Evolutionary conservation across 2,888 invertebrate genomes (phyloP), one percentile per base, ranked within the genome.

Genomic region (Drosophila stalkeri): DNA sequence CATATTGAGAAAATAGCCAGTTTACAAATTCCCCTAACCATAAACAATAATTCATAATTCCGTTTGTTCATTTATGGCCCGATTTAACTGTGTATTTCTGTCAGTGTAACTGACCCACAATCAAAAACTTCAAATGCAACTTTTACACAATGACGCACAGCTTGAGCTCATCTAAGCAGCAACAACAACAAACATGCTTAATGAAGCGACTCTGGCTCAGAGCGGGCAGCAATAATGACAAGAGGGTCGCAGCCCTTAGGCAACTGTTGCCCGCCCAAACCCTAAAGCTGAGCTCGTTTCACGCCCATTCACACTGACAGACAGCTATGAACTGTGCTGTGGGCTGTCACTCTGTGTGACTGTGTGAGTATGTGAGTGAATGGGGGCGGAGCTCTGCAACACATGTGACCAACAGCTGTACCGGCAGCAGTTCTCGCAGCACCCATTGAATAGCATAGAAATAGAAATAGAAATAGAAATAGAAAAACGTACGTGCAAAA

Each of bases 401-500:
- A 89, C 69, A 84, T 89, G 89, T 82, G 87, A 65, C 82, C 81
- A 88, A 72, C 72, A 77, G 69, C 69, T 65, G 59, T 47, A 66
- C 44, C 59, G 62, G 39, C 61, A 65, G 56, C 31, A 63, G 47
- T 23, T 57, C 64, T 49, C 31, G 31, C 49, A 49, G 31, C 49
- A 12, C 54, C 74, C 77, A 87, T 85, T 82, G 83, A 85, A 84
- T 84, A 85, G 73, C 76, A 86, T 82, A 69, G 80, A 87, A 85
- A 82, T 69, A 71, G 80, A 87, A 85, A 82, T 69, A 71, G 81
- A 71, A 74, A 87, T 80, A 71, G 80, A 85, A 85, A 80, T 64
- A 81, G 86, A 75, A 77, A 82, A 80, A 87, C 76, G 84, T 88
- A 88, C 90, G 90, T 88, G 89, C 88, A 81, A 83, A 86, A 89